A percentile compares a stretch with the other conserved stretches of the same genome.
These are phyloP conservation scores for Merodon equestris DNA, from an alignment of 2,888 invertebrate genomes.

Conservation along the genomic window DNA sequence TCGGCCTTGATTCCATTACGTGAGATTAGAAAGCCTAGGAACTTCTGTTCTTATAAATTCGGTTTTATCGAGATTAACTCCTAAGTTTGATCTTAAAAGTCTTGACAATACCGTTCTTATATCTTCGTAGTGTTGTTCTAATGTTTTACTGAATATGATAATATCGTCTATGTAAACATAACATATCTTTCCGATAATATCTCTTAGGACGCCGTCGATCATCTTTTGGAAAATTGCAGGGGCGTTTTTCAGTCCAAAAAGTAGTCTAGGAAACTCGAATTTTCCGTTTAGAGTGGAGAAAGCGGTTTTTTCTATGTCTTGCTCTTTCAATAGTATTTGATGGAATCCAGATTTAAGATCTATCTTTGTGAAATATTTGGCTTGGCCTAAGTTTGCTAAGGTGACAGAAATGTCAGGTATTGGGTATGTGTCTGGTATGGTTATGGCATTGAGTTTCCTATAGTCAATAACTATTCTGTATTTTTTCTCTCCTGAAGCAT, in stretches of 20 bases:
- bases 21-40: background rate
- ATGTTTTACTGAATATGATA: no score
- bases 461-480: conserved; percentile 28
- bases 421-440: conserved; percentile 22
- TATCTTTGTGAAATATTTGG: conserved; percentile 42
- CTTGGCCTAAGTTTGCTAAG: conserved; percentile 27
- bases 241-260: no score
- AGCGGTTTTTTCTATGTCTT: no score
- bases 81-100: background rate
- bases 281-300: no score
- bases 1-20: background rate
- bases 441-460: conserved; percentile 39
- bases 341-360: conserved; percentile 54
- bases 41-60: conserved; percentile 13
- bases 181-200: conserved; percentile 28
- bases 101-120: background rate
- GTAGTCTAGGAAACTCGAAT: no score
- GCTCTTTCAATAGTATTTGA: conserved; percentile 46
- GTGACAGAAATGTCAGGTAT: conserved; percentile 20
- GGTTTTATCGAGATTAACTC: conserved; percentile 7
- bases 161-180: no score
- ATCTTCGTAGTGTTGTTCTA: conserved; percentile 3
- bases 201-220: conserved; percentile 41
- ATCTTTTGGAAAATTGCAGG: no score
- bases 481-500: conserved; percentile 14